A percentile compares a stretch with the other conserved stretches of the same genome.
Evolutionary conservation across 2,113 vertebrate species (phyloP).

Genomic region (Xyliphius kryptos): DNA sequence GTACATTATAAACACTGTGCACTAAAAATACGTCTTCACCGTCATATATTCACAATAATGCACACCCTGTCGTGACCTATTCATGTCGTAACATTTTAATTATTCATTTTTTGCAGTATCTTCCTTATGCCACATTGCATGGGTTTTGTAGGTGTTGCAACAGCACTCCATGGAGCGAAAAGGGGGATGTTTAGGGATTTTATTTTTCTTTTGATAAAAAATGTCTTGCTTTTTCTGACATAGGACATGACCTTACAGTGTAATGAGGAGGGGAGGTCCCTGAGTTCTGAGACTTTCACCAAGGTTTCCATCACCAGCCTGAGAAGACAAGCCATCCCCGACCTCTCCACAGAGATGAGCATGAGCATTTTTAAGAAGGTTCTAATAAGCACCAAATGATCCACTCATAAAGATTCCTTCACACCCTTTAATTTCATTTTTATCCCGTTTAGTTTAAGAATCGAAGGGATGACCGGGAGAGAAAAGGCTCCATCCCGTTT

Average conservation of each 20-base stretch:
- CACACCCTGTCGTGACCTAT: too few relatives aligned
- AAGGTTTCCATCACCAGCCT: slow-evolving; percentile 91
- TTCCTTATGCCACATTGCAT: too few relatives aligned
- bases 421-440: neutral
- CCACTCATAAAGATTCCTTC: neutral
- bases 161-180: too few relatives aligned
- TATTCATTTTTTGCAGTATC: too few relatives aligned
- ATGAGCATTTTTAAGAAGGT: slow-evolving; percentile 99
- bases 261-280: slow-evolving; percentile 88
- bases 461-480: slow-evolving; percentile 87
- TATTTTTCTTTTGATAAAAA: too few relatives aligned
- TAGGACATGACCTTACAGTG: slow-evolving; percentile 94
- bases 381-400: too few relatives aligned
- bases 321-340: slow-evolving; percentile 87
- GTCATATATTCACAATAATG: too few relatives aligned
- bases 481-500: slow-evolving; percentile 94
- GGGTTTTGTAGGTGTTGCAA: too few relatives aligned
- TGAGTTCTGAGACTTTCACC: slow-evolving; percentile 87
- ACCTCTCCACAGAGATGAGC: slow-evolving; percentile 90
- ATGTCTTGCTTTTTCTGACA: neutral
- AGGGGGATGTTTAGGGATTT: too few relatives aligned
- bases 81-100: too few relatives aligned
- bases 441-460: slow-evolving; percentile 79
- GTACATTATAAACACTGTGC: too few relatives aligned
- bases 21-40: too few relatives aligned